phyloP scores from a whole-genome alignment of 2,888 invertebrate species.

The Campoplex nolae region DNA sequence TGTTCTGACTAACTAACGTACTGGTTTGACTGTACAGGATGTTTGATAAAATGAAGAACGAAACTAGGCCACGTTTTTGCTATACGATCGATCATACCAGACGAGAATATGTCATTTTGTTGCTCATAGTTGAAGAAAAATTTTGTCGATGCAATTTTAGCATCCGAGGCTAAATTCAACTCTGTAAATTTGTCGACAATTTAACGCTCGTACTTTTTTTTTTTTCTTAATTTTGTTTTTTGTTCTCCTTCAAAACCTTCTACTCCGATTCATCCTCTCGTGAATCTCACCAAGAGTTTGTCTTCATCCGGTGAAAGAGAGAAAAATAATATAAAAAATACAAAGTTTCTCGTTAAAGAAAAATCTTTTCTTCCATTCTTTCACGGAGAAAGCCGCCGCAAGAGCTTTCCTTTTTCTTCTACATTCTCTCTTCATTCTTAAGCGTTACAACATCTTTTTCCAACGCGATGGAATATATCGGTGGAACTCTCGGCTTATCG shows the following conservation, averaged over 20 bases:
- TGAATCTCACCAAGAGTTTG: constrained; percentile 40
- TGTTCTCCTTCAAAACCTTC: constrained; percentile 26
- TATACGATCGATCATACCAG: neutral
- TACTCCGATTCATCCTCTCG: constrained; percentile 20
- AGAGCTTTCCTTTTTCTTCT: constrained; percentile 25
- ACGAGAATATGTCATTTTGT: neutral
- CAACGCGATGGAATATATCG: constrained; percentile 48
- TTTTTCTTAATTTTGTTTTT: constrained; percentile 1
- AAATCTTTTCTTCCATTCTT: constrained; percentile 54
- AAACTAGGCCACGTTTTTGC: neutral
- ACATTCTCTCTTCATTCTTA: neutral
- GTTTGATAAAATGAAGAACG: neutral
- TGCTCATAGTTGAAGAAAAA: neutral
- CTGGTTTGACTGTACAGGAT: neutral
- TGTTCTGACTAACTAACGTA: neutral
- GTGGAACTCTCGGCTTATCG: constrained; percentile 31
- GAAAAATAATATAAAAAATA: constrained; percentile 8
- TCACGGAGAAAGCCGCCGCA: constrained; percentile 10
- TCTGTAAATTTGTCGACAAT: constrained; percentile 10
- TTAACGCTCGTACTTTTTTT: neutral
- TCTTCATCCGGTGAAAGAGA: neutral
- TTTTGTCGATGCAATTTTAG: neutral
- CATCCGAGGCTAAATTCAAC: neutral
- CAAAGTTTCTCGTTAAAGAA: constrained; percentile 56
- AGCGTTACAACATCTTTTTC: constrained; percentile 50